Conservation (phyloP, 2,797 vertebrate genomes). For the Chanos chanos region DNA sequence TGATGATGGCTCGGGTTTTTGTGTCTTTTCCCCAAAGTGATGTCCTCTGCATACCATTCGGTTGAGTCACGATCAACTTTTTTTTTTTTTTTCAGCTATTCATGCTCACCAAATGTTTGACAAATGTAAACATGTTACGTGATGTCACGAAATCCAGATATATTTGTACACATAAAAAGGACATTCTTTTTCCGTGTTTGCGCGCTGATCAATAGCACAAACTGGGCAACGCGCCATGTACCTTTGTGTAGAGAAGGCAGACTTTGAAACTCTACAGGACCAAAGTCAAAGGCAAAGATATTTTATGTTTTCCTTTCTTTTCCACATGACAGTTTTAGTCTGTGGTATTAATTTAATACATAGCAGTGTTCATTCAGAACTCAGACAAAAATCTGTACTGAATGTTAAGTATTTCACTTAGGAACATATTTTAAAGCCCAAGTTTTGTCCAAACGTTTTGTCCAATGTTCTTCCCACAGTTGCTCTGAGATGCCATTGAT, state of each 20-base stretch:
- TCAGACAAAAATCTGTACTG: constrained; percentile 5
- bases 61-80: too few relatives aligned
- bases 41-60: too few relatives aligned
- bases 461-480: too few relatives aligned
- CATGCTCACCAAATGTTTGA: background rate
- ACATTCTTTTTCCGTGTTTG: background rate
- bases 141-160: background rate
- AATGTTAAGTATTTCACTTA: too few relatives aligned
- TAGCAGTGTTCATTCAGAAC: background rate
- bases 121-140: background rate
- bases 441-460: too few relatives aligned
- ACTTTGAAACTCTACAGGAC: background rate
- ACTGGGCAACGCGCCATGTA: background rate
- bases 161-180: background rate
- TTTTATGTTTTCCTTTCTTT: constrained; percentile 13
- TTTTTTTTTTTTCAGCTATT: too few relatives aligned
- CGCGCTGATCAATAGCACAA: background rate
- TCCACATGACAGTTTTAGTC: background rate
- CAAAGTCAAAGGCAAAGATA: background rate
- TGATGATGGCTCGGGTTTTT: constrained; percentile 20
- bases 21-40: constrained; percentile 1
- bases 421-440: too few relatives aligned
- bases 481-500: too few relatives aligned
- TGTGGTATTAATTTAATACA: background rate
- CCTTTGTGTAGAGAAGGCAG: background rate